phyloP scores from a whole-genome alignment of 2,888 invertebrate species.

The Dascillus cervinus region DNA sequence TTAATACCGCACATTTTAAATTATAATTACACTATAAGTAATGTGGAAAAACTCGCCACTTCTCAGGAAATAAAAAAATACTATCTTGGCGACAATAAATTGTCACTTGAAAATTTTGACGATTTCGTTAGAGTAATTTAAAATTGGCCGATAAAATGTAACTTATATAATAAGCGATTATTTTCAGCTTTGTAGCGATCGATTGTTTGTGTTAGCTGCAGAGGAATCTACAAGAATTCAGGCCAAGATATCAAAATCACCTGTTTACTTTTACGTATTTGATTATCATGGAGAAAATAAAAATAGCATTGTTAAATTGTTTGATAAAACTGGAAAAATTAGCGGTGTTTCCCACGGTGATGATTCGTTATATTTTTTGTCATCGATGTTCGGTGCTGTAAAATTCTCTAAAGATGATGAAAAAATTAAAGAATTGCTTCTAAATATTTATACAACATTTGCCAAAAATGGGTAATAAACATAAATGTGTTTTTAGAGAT shows the following conservation, averaged over 20 bases:
- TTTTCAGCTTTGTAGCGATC: slow-evolving; percentile 53
- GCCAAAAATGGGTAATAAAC: not conserved
- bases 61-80: slow-evolving; percentile 48
- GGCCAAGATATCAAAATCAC: slow-evolving; percentile 36
- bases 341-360: not conserved
- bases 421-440: not conserved
- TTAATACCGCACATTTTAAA: slow-evolving; percentile 56
- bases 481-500: not conserved
- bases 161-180: no score
- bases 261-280: slow-evolving; percentile 46
- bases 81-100: slow-evolving; percentile 47
- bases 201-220: slow-evolving; percentile 44
- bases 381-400: not conserved
- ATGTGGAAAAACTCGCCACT: slow-evolving; percentile 40
- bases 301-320: no score
- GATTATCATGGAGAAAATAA: slow-evolving; percentile 7
- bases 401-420: not conserved
- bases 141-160: not conserved
- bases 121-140: slow-evolving; percentile 15
- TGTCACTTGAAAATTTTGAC: slow-evolving; percentile 25
- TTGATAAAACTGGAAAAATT: no score
- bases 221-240: slow-evolving; percentile 27
- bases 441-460: not conserved
- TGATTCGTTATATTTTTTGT: not conserved
- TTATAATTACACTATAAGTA: slow-evolving; percentile 51